Percentiles rank a stretch among this genome's conserved stretches.
phyloP scores from a whole-genome alignment of 1,140 invertebrate species.

The Orius insidiosus region DNA sequence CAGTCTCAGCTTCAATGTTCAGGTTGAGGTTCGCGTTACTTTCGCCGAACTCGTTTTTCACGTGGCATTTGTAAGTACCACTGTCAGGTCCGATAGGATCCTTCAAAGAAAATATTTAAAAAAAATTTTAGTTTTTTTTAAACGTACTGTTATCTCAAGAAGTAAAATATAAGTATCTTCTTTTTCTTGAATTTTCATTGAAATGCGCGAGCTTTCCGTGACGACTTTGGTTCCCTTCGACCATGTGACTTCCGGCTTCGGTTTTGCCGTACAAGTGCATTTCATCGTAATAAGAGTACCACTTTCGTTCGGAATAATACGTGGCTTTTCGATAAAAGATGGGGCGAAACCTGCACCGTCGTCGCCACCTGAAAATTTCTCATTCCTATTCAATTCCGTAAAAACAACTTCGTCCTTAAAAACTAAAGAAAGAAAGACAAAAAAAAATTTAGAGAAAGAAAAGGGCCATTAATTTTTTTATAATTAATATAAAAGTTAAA shows the following conservation, averaged over 20 bases:
- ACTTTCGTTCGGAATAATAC: slow-evolving; percentile 92
- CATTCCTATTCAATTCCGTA: no score
- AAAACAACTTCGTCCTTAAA: no score
- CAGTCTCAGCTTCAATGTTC: slow-evolving; percentile 89
- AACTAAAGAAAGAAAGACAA: no score
- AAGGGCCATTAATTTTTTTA: no score
- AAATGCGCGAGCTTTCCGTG: slow-evolving; percentile 70
- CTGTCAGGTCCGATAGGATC: slow-evolving; percentile 88
- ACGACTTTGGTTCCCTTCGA: slow-evolving; percentile 71
- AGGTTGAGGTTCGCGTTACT: slow-evolving; percentile 95
- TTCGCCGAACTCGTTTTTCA: slow-evolving; percentile 92
- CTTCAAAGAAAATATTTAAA: slow-evolving; percentile 33
- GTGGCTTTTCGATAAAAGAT: slow-evolving; percentile 89
- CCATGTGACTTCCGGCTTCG: slow-evolving; percentile 78
- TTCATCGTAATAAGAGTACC: slow-evolving; percentile 90
- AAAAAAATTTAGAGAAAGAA: no score
- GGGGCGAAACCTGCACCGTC: slow-evolving; percentile 79
- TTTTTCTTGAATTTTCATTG: slow-evolving; percentile 54
- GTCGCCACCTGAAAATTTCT: slow-evolving; percentile 80
- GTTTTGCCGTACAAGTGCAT: slow-evolving; percentile 84
- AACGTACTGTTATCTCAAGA: slow-evolving; percentile 44
- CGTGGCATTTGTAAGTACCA: slow-evolving; percentile 92
- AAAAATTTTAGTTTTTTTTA: slow-evolving; percentile 5
- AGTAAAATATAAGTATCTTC: slow-evolving; percentile 79
- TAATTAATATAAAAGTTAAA: no score